Percentiles rank a stretch among this genome's conserved stretches.
Evolutionary conservation across 2,888 invertebrate genomes (phyloP).

Genomic region (Synanthedon vespiformis): DNA sequence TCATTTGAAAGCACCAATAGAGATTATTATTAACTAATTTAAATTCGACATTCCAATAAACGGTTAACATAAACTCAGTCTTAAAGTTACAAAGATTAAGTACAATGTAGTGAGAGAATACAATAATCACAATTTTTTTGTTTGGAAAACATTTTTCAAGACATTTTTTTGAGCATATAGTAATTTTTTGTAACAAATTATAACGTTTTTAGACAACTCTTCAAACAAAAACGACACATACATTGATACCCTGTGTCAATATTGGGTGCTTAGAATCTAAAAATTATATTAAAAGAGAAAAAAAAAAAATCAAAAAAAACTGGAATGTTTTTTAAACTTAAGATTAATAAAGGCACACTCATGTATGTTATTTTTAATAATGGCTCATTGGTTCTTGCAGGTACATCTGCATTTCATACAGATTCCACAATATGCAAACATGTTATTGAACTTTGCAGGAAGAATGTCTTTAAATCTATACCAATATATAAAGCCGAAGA

Average conservation of each 20-base stretch:
- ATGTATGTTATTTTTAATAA: constrained; percentile 23
- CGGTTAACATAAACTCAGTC: constrained; percentile 33
- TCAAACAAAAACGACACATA: too few relatives aligned
- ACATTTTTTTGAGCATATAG: neutral
- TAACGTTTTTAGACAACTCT: too few relatives aligned
- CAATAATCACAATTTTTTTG: neutral
- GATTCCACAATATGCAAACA: neutral
- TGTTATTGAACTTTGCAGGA: too few relatives aligned
- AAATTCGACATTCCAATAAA: neutral
- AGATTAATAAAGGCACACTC: constrained; percentile 30
- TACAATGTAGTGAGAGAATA: constrained; percentile 1
- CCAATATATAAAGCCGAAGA: too few relatives aligned
- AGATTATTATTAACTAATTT: neutral
- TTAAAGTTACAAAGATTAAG: constrained; percentile 23
- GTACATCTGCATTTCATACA: constrained; percentile 30
- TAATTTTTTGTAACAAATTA: too few relatives aligned
- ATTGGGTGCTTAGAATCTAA: too few relatives aligned
- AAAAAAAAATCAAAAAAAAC: too few relatives aligned
- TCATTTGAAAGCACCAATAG: neutral
- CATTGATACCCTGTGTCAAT: too few relatives aligned
- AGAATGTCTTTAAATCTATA: too few relatives aligned
- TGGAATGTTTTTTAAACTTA: constrained; percentile 1
- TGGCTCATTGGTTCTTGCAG: constrained; percentile 56
- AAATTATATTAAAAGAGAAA: too few relatives aligned
- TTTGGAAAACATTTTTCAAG: neutral